These are phyloP conservation scores for Pycnomerus fuliginosus DNA, from an alignment of 2,888 invertebrate species.

Conservation along the genomic window DNA sequence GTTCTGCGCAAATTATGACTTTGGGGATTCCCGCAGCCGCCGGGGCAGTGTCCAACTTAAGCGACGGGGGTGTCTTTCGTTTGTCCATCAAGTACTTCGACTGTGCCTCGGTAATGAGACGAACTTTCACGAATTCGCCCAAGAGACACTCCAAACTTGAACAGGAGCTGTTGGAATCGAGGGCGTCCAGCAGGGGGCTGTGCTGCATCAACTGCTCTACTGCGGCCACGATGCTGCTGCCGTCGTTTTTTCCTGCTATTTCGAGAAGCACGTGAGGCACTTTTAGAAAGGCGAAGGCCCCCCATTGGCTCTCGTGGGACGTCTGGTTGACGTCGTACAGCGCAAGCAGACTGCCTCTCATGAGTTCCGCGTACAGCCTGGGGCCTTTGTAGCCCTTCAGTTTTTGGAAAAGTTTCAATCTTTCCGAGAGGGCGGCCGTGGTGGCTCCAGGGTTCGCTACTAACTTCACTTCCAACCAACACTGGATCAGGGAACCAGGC, in stretches of 20 bases:
- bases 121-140: conserved; percentile 77
- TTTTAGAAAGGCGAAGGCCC: conserved; percentile 91
- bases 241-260: conserved; percentile 39
- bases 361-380: conserved; percentile 83
- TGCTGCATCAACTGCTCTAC: conserved; percentile 83
- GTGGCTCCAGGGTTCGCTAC: conserved; percentile 83
- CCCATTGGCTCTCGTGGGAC: conserved; percentile 87
- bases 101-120: conserved; percentile 77
- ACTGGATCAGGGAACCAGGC: conserved; percentile 57
- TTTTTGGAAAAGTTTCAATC: conserved; percentile 80
- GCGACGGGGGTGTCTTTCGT: conserved; percentile 52
- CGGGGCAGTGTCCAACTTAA: conserved; percentile 65
- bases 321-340: conserved; percentile 82
- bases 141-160: conserved; percentile 83
- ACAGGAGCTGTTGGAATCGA: conserved; percentile 86
- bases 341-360: conserved; percentile 87
- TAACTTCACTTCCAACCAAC: conserved; percentile 81
- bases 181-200: conserved; percentile 80
- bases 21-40: conserved; percentile 68
- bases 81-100: conserved; percentile 67
- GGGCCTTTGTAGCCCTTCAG: conserved; percentile 80
- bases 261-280: conserved; percentile 74
- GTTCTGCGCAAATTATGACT: conserved; percentile 83
- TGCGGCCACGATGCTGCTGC: conserved; percentile 66
- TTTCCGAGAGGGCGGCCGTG: conserved; percentile 75